These are phyloP conservation scores for Sinonovacula constricta DNA, from an alignment of 1,140 invertebrate species.

Conservation along the genomic window DNA sequence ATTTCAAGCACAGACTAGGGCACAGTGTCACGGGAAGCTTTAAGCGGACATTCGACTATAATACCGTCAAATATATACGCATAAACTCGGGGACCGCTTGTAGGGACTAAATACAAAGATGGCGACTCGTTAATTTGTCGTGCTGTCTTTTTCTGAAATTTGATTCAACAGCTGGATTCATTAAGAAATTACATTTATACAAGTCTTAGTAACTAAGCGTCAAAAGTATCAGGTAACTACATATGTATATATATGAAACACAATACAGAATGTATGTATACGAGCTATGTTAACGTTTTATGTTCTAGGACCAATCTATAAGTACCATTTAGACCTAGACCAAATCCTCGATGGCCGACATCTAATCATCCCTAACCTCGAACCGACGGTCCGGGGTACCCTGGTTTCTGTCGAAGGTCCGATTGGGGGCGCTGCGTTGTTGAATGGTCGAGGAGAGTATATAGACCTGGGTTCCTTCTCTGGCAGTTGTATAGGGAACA, in stretches of 20 bases:
- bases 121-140: background rate
- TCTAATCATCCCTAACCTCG: constrained; percentile 53
- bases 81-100: no score
- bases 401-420: constrained; percentile 60
- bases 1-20: no score
- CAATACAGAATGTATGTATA: no score
- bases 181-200: background rate
- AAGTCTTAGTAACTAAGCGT: no score
- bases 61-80: no score
- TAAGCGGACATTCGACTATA: no score
- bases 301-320: constrained; percentile 69
- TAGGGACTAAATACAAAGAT: no score
- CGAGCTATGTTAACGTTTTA: background rate
- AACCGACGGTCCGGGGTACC: constrained; percentile 57
- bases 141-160: background rate
- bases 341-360: constrained; percentile 50
- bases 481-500: constrained; percentile 70
- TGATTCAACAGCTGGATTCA: background rate
- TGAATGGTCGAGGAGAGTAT: constrained; percentile 66
- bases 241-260: no score
- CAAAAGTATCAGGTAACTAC: no score
- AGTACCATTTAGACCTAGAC: constrained; percentile 72
- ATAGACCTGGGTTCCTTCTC: constrained; percentile 65
- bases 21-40: no score
- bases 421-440: constrained; percentile 63